phyloP scores from a whole-genome alignment of 2,113 vertebrate species.

The Conger conger region DNA sequence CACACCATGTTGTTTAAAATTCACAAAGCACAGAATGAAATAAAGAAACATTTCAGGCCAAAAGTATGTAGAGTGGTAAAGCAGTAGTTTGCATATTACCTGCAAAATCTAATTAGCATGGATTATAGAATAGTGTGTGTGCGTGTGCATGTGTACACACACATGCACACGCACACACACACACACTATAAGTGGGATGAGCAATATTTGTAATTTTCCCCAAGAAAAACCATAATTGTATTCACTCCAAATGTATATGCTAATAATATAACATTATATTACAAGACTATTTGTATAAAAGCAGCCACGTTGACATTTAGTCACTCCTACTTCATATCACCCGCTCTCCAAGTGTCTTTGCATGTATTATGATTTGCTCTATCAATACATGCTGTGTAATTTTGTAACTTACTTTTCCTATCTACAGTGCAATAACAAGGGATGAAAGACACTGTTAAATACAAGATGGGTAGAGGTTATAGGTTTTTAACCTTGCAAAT shows the following conservation, averaged over 20 bases:
- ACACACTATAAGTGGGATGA: neutral
- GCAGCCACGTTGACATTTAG: conserved; percentile 4
- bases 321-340: neutral
- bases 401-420: neutral
- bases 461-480: neutral
- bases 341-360: neutral
- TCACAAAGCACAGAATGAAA: conserved; percentile 51
- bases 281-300: conserved; percentile 3
- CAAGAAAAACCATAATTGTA: neutral
- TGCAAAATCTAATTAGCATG: conserved; percentile 6
- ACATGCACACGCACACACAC: no score
- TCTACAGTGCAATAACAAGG: conserved; percentile 1
- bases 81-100: conserved; percentile 13
- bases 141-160: no score
- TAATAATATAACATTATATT: conserved; percentile 10
- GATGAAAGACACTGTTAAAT: neutral
- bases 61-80: neutral
- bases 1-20: conserved; percentile 45
- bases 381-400: neutral
- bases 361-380: neutral
- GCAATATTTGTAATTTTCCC: neutral
- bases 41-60: neutral
- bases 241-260: conserved; percentile 1
- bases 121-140: neutral
- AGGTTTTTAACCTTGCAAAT: neutral